phyloP scores from a whole-genome alignment of 2,797 vertebrate genomes.

The Erithacus rubecula region DNA sequence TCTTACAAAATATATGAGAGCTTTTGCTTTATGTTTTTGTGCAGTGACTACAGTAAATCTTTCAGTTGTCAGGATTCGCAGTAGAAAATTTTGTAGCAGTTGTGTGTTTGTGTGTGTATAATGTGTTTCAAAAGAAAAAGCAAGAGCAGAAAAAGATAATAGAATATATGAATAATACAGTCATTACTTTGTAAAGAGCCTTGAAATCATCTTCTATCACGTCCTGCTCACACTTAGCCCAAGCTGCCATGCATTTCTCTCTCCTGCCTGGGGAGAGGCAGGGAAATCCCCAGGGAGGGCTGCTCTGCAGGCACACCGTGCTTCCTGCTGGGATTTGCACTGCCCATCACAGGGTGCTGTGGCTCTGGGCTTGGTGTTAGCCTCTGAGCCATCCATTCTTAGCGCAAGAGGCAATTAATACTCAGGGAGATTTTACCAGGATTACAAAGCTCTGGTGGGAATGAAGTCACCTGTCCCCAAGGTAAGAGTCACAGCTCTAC shows the following conservation, averaged over 20 bases:
- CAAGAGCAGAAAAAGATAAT: neutral
- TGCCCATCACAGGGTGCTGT: neutral
- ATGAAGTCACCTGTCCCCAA: neutral
- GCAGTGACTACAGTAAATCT: neutral
- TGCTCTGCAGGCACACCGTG: neutral
- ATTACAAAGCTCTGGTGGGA: neutral
- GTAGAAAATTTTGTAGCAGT: neutral
- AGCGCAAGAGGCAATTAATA: neutral
- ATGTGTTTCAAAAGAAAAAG: neutral
- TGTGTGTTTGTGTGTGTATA: neutral
- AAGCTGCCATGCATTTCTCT: neutral
- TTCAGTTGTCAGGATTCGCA: neutral
- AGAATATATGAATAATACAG: neutral
- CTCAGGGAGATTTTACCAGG: neutral
- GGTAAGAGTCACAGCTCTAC: neutral
- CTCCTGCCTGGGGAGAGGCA: neutral
- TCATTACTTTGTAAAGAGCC: neutral
- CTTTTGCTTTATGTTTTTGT: neutral
- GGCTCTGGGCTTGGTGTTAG: neutral
- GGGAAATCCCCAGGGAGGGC: neutral
- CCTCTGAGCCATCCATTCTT: constrained; percentile 14
- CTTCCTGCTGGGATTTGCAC: neutral
- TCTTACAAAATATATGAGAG: neutral
- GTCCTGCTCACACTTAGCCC: neutral
- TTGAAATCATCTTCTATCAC: neutral